Evolutionary conservation across 2,113 vertebrate genomes (phyloP), one percentile per base, ranked within the genome.

Genomic region (Upupa epops): DNA sequence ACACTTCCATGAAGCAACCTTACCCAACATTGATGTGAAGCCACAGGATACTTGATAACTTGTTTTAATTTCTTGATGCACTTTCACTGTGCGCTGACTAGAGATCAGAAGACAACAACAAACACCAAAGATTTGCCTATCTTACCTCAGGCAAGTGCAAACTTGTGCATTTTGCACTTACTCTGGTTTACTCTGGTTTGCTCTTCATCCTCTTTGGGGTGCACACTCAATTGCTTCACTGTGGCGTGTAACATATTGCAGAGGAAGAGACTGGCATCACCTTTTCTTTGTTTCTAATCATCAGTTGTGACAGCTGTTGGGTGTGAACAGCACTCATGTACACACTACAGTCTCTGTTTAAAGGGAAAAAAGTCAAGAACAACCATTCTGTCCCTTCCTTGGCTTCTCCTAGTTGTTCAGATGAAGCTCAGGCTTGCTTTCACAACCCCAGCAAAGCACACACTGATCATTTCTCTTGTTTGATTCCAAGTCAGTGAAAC

Each of bases 261-360:
- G 18, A 9, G 12, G 9, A 72, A 78, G 13, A 83, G 6, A 17
- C 3, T 31, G 21, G 40, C 40, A 42, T 42, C 45, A 13, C 9
- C 3, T 65, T 71, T 81, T 6, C 5, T 58, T 59, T 63, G 15
- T 16, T 81, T 86, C 56, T 63, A 63, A 29, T 6, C 4, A 25
- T 8, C 4, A 48, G 8, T 55, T 75, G 72, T 31, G 6, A 28
- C 29, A 64, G 49, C 31, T 52, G 22, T 17, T 68, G 4, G 8
- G 4, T 48, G 79, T 85, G 37, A 69, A 72, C 10, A 11, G 26
- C 45, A 31, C 0, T 0, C 5, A 36, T 18, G 26, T 1, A 36
- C 58, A 40, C 0, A 3, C 17, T 52, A 6, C 0, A 0, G 22
- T 75, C 9, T 74, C 29, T 56, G 13, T 52, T 78, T 58, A 69